Conservation (phyloP, 1,140 invertebrate genomes). For the Phocides pigmalion region DNA sequence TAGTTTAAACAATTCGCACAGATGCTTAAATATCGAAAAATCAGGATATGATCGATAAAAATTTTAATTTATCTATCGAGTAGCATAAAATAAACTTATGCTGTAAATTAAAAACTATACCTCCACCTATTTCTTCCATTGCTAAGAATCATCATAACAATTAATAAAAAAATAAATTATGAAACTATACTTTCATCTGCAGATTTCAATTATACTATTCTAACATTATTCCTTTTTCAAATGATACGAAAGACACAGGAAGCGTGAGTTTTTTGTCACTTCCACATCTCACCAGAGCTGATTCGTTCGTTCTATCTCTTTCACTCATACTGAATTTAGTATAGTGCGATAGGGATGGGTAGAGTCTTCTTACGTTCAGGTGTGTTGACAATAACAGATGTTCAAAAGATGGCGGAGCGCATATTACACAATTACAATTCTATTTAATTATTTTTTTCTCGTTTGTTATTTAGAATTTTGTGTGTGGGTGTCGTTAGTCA, state of each 20-base stretch:
- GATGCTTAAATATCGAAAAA: too few relatives aligned
- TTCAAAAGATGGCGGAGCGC: slow-evolving; percentile 70
- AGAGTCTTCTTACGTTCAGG: slow-evolving; percentile 60
- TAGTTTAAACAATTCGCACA: too few relatives aligned
- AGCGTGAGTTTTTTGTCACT: slow-evolving; percentile 83
- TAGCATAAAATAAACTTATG: too few relatives aligned
- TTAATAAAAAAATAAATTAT: neutral
- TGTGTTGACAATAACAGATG: slow-evolving; percentile 83
- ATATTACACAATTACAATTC: slow-evolving; percentile 82
- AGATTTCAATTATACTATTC: slow-evolving; percentile 49
- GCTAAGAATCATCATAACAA: too few relatives aligned
- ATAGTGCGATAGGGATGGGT: slow-evolving; percentile 49
- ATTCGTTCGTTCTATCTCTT: slow-evolving; percentile 53
- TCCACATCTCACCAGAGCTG: slow-evolving; percentile 70
- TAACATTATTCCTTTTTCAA: slow-evolving; percentile 80
- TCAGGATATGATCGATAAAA: too few relatives aligned
- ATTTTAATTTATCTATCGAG: too few relatives aligned
- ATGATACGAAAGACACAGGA: slow-evolving; percentile 83
- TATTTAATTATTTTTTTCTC: slow-evolving; percentile 80
- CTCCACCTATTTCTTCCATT: too few relatives aligned
- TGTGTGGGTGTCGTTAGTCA: slow-evolving; percentile 56
- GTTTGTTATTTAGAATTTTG: slow-evolving; percentile 60
- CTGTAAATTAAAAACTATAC: too few relatives aligned
- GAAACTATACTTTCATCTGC: slow-evolving; percentile 40
- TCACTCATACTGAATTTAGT: slow-evolving; percentile 37